These are phyloP conservation scores for Silvanus unidentatus DNA, from an alignment of 2,888 invertebrate genomes.

Conservation along the genomic window DNA sequence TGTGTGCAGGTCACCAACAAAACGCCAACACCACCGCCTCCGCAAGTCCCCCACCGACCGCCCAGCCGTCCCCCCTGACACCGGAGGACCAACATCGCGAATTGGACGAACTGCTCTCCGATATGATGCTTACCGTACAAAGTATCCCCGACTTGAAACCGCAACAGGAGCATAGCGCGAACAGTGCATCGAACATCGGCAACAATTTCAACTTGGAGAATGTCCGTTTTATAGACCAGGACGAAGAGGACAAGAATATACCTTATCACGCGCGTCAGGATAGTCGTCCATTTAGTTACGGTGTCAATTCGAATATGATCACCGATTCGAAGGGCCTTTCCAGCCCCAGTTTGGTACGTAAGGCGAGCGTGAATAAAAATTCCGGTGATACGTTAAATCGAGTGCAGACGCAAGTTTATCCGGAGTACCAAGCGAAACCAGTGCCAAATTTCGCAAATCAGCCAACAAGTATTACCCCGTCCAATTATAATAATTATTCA, in stretches of 20 bases:
- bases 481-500: conserved; percentile 17
- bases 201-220: conserved; percentile 36
- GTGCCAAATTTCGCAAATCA: conserved; percentile 29
- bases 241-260: conserved; percentile 56
- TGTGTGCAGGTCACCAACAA: conserved; percentile 43
- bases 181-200: conserved; percentile 20
- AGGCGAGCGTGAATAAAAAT: conserved; percentile 52
- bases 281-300: conserved; percentile 86
- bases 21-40: conserved; percentile 47
- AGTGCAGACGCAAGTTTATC: conserved; percentile 43
- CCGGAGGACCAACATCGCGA: conserved; percentile 58
- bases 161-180: conserved; percentile 24
- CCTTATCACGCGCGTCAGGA: conserved; percentile 90
- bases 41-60: conserved; percentile 44
- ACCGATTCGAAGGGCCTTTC: conserved; percentile 56
- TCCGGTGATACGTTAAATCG: conserved; percentile 42
- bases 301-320: conserved; percentile 50
- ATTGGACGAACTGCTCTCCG: conserved; percentile 77
- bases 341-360: conserved; percentile 78
- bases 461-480: background rate
- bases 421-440: conserved; percentile 33
- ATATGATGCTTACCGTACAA: conserved; percentile 84
- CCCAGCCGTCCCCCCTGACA: conserved; percentile 46
- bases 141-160: conserved; percentile 61
- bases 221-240: conserved; percentile 45